Percentiles rank a stretch among this genome's conserved stretches.
Conservation (phyloP, 1,140 invertebrate genomes). For the Lamellibrachia luymesi region DNA sequence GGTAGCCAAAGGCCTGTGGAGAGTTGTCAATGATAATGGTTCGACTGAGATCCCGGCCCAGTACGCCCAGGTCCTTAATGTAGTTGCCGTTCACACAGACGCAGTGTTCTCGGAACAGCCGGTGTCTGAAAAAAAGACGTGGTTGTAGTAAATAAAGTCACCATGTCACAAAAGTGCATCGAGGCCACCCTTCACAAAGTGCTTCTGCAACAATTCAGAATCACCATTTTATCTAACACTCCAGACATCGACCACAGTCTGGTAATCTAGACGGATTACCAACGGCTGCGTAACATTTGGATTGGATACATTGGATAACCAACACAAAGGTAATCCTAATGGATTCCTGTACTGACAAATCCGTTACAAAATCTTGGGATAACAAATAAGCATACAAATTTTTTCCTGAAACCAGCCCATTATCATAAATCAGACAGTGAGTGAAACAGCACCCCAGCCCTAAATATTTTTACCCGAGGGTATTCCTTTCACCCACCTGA, state of each 20-base stretch:
- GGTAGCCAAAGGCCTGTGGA: constrained; percentile 88
- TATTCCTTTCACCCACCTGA: constrained; percentile 67
- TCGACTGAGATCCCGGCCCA: constrained; percentile 87
- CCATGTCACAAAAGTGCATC: background rate
- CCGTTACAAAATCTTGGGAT: background rate
- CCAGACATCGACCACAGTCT: background rate
- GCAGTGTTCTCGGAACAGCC: constrained; percentile 93
- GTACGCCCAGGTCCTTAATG: constrained; percentile 91
- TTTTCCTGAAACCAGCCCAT: background rate
- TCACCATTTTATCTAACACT: background rate
- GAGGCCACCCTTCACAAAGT: constrained; percentile 1
- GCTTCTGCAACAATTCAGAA: background rate
- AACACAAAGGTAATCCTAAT: background rate
- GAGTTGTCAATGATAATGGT: constrained; percentile 93
- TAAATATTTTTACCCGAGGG: background rate
- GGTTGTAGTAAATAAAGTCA: background rate
- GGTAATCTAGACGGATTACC: background rate
- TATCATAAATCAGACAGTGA: background rate
- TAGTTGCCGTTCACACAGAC: constrained; percentile 94
- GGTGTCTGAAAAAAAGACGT: constrained; percentile 59
- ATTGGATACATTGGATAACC: background rate
- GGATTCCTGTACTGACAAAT: background rate
- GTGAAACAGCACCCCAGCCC: background rate
- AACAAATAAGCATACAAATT: background rate
- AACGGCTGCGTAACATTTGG: background rate